These are phyloP conservation scores for Enteromius afrohamiltoni DNA, from an alignment of 2,797 vertebrate genomes.

Conservation along the genomic window DNA sequence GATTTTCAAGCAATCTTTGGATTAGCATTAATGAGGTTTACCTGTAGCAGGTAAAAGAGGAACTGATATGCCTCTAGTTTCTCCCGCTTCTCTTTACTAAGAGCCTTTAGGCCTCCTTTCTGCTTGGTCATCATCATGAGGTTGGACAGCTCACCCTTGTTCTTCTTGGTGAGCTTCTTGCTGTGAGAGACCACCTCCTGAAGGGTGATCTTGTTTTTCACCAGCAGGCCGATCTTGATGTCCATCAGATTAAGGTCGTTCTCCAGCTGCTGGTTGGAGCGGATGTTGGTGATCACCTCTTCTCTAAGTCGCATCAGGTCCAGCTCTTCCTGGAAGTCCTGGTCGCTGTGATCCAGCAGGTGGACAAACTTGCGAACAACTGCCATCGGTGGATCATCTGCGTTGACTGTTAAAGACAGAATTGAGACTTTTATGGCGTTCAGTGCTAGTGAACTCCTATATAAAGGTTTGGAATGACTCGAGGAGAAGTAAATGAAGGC, in stretches of 20 bases:
- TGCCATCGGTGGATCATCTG: slow-evolving; percentile 92
- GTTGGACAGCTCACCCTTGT: slow-evolving; percentile 93
- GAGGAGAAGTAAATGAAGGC: background rate
- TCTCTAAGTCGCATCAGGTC: slow-evolving; percentile 94
- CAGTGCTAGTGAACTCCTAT: background rate
- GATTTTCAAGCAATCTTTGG: background rate
- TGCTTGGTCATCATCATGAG: slow-evolving; percentile 99
- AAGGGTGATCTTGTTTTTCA: slow-evolving; percentile 97
- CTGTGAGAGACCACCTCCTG: slow-evolving; percentile 99
- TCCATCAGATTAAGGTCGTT: slow-evolving; percentile 99
- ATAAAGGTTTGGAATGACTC: background rate
- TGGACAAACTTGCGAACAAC: slow-evolving; percentile 98
- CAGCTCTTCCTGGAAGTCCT: slow-evolving; percentile 97
- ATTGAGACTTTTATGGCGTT: background rate
- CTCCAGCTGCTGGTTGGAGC: slow-evolving; percentile 96
- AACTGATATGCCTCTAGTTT: slow-evolving; percentile 96
- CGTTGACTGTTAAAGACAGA: slow-evolving; percentile 81
- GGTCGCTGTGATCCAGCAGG: slow-evolving; percentile 95
- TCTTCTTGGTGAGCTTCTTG: slow-evolving; percentile 98
- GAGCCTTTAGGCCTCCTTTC: slow-evolving; percentile 92
- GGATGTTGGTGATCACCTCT: slow-evolving; percentile 95
- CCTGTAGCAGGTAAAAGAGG: slow-evolving; percentile 94
- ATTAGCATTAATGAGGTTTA: slow-evolving; percentile 54
- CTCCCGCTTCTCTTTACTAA: slow-evolving; percentile 96
- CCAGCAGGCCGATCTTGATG: slow-evolving; percentile 96